Conservation (phyloP, 2,113 vertebrate genomes). For the Corythaeola cristata region DNA sequence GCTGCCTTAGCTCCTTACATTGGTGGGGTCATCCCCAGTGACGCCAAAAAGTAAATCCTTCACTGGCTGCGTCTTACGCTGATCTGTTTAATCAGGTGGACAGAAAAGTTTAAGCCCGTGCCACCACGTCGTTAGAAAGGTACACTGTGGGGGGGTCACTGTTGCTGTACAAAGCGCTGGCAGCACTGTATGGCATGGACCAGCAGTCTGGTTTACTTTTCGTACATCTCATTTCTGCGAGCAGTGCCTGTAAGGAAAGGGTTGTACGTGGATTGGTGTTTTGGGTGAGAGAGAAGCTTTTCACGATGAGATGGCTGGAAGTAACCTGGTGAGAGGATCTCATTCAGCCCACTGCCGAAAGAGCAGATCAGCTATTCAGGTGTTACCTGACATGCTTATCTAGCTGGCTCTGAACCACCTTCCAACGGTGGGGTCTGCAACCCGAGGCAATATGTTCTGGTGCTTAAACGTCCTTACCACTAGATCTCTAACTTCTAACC, state of each 20-base stretch:
- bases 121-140: not conserved
- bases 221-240: accelerated
- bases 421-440: not conserved
- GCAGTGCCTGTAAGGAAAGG: not conserved
- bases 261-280: not conserved
- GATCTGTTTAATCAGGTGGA: not conserved
- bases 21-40: not conserved
- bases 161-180: not conserved
- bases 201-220: not conserved
- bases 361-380: not conserved
- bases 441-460: not conserved
- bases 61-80: not conserved
- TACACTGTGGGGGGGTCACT: accelerated
- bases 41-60: not conserved
- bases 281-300: not conserved
- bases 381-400: not conserved
- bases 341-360: not conserved
- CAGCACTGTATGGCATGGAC: accelerated
- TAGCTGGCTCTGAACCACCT: not conserved
- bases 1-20: not conserved
- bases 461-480: not conserved
- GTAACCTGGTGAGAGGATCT: not conserved
- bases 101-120: not conserved
- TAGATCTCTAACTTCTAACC: not conserved
- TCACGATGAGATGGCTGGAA: not conserved